Percentiles rank a stretch among this genome's conserved stretches.
These are phyloP conservation scores for Fukomys damarensis DNA, from an alignment of 2,113 vertebrate species.

Conservation along the genomic window DNA sequence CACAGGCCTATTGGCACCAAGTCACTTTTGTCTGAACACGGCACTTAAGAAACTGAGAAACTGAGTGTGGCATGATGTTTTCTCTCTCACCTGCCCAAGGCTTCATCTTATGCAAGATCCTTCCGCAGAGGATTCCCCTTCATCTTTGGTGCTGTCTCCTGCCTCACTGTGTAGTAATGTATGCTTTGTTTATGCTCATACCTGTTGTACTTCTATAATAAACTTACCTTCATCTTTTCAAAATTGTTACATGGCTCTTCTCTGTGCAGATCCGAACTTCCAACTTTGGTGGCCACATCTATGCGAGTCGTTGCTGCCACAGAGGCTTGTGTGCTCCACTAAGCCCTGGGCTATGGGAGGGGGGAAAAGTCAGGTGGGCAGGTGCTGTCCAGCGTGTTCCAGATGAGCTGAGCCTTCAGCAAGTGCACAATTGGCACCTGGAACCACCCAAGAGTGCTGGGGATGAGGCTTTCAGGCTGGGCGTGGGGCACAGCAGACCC, in stretches of 20 bases:
- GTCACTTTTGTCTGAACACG: neutral
- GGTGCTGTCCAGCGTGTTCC: conserved; percentile 34
- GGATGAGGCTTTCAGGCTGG: conserved; percentile 74
- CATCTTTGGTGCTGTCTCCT: neutral
- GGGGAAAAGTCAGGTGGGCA: conserved; percentile 66
- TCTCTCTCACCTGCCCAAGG: neutral
- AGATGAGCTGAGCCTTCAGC: conserved; percentile 75
- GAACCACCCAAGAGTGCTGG: conserved; percentile 79
- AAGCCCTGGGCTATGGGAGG: conserved; percentile 25
- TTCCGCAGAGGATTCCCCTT: neutral
- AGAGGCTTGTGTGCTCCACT: neutral
- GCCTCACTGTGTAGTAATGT: neutral
- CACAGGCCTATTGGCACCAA: neutral
- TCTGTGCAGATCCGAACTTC: neutral
- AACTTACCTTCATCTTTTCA: neutral
- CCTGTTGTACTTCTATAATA: neutral
- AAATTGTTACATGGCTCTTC: neutral
- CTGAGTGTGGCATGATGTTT: neutral
- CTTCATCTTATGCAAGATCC: neutral
- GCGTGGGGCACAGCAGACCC: neutral
- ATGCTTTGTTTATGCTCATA: neutral
- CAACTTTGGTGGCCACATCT: neutral
- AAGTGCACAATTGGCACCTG: conserved; percentile 66
- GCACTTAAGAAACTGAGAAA: neutral
- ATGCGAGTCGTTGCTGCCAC: neutral